phyloP scores from a whole-genome alignment of 1,140 invertebrate genomes.

The Drosophila parabipectinata region DNA sequence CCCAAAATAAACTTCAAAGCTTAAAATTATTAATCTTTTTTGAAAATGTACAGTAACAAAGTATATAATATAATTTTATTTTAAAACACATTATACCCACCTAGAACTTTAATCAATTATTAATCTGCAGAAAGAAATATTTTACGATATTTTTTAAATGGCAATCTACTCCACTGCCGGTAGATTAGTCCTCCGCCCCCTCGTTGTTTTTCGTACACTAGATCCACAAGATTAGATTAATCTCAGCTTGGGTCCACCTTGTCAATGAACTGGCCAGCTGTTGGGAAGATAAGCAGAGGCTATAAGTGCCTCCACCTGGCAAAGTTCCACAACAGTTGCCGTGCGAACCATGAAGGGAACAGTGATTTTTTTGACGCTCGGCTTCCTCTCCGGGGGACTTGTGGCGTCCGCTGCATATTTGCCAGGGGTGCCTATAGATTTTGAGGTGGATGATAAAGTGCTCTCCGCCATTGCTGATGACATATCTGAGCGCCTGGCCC shows the following conservation, averaged over 20 bases:
- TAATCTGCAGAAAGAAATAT: too few relatives aligned
- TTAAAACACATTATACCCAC: too few relatives aligned
- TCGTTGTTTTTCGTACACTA: neutral
- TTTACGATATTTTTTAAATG: conserved; percentile 10
- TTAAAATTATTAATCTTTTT: too few relatives aligned
- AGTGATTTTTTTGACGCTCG: conserved; percentile 31
- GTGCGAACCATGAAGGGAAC: conserved; percentile 52
- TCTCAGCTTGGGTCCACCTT: conserved; percentile 1
- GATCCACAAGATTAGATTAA: conserved; percentile 38
- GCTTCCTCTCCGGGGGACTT: conserved; percentile 20
- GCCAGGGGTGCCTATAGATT: conserved; percentile 66
- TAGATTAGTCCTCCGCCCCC: conserved; percentile 23
- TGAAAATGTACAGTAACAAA: too few relatives aligned
- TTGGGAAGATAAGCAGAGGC: conserved; percentile 39
- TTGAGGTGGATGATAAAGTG: conserved; percentile 55
- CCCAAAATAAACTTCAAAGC: too few relatives aligned
- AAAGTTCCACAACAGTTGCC: conserved; percentile 30
- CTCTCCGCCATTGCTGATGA: conserved; percentile 71
- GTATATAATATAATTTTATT: too few relatives aligned
- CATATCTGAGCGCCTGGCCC: conserved; percentile 58
- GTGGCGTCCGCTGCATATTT: conserved; percentile 54
- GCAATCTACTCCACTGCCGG: conserved; percentile 37
- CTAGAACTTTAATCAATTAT: too few relatives aligned
- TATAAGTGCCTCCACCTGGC: conserved; percentile 54
- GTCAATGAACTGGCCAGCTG: conserved; percentile 28